A percentile compares a stretch with the other conserved stretches of the same genome.
Evolutionary conservation across 1,140 invertebrate genomes (phyloP).

Genomic region (Drosophila biarmipes): DNA sequence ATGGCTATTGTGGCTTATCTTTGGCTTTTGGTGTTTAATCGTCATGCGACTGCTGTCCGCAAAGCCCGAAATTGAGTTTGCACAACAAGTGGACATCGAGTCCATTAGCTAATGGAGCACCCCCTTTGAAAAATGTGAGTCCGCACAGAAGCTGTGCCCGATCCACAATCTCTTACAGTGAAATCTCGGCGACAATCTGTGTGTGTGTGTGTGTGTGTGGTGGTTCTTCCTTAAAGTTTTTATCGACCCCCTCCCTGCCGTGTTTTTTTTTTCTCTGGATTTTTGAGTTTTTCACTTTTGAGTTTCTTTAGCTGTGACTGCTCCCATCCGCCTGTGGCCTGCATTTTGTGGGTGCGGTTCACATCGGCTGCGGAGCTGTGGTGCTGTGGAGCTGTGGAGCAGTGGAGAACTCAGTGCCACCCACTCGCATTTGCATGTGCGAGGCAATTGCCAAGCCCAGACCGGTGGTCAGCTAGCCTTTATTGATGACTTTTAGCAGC

Average conservation of each 20-base stretch:
- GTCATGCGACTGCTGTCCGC: slow-evolving; percentile 5
- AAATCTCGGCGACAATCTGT: slow-evolving; percentile 37
- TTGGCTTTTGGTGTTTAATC: slow-evolving; percentile 34
- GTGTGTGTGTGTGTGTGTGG: slow-evolving; percentile 5
- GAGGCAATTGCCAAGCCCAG: slow-evolving; percentile 73
- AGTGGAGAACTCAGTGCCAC: slow-evolving; percentile 51
- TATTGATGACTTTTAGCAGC: slow-evolving; percentile 81
- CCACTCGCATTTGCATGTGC: slow-evolving; percentile 77
- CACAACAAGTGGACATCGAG: slow-evolving; percentile 39
- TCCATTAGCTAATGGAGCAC: slow-evolving; percentile 42
- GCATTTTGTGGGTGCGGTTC: slow-evolving; percentile 42
- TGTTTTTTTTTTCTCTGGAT: neutral
- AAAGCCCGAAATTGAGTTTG: slow-evolving; percentile 40
- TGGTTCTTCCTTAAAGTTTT: slow-evolving; percentile 21
- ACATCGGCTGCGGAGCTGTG: slow-evolving; percentile 7
- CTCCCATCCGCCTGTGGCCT: slow-evolving; percentile 49
- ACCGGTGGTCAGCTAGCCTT: slow-evolving; percentile 60
- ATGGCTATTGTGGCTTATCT: slow-evolving; percentile 50
- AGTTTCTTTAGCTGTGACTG: slow-evolving; percentile 35
- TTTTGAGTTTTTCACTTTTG: slow-evolving; percentile 16
- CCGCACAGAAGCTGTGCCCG: neutral
- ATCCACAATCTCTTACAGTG: slow-evolving; percentile 26
- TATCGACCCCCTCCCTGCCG: neutral
- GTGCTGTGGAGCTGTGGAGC: slow-evolving; percentile 8
- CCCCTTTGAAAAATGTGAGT: neutral